A percentile compares a stretch with the other conserved stretches of the same genome.
phyloP scores from a whole-genome alignment of 2,888 invertebrate species.

The Cerceris rybyensis region DNA sequence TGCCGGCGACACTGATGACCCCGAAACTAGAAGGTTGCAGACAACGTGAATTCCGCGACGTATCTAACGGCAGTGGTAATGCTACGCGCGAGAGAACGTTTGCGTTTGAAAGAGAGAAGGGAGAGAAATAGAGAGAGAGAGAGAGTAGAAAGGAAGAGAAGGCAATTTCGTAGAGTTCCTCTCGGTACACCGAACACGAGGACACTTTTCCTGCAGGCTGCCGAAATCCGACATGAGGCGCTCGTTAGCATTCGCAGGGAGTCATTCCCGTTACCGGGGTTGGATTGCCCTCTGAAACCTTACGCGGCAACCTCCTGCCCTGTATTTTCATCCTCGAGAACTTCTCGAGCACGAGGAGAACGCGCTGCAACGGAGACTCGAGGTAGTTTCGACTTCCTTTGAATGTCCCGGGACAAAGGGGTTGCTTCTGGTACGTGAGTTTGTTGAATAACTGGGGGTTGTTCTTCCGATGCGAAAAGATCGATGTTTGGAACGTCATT shows the following conservation, averaged over 20 bases:
- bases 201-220: neutral
- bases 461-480: too few relatives aligned
- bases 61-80: constrained; percentile 15
- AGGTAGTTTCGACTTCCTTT: neutral
- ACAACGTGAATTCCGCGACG: constrained; percentile 26
- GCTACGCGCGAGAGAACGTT: constrained; percentile 7
- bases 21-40: constrained; percentile 61
- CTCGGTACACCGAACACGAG: neutral
- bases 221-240: neutral
- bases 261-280: neutral
- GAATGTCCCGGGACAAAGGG: neutral
- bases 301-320: too few relatives aligned
- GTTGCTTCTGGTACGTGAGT: neutral
- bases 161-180: constrained; percentile 67
- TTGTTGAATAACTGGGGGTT: too few relatives aligned
- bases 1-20: constrained; percentile 61
- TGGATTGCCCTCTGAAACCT: neutral
- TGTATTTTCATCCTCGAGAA: too few relatives aligned
- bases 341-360: too few relatives aligned
- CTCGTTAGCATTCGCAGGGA: constrained; percentile 31
- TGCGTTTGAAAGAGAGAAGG: constrained; percentile 8
- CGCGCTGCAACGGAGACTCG: too few relatives aligned
- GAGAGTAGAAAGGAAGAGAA: constrained; percentile 42
- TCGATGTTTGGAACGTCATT: too few relatives aligned
- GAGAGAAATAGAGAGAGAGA: neutral